A percentile compares a stretch with the other conserved stretches of the same genome.
Evolutionary conservation across 2,888 invertebrate genomes (phyloP).

Genomic region (Reticulitermes lucifugus): DNA sequence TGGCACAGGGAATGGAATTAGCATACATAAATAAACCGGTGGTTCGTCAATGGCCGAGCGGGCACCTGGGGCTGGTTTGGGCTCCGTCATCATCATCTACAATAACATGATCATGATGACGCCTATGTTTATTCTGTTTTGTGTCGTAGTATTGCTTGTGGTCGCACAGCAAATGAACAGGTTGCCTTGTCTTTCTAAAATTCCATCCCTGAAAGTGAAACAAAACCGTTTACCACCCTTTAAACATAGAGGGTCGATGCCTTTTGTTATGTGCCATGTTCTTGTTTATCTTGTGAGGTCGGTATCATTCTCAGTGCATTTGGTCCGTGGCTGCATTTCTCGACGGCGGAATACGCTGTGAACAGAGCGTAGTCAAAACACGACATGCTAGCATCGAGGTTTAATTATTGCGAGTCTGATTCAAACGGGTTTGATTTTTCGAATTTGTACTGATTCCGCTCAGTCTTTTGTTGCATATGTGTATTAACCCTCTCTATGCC

Average conservation of each 20-base stretch:
- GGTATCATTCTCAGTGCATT: neutral
- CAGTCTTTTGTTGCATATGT: too few relatives aligned
- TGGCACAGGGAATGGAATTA: conserved; percentile 38
- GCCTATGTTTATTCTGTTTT: conserved; percentile 33
- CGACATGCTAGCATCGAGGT: too few relatives aligned
- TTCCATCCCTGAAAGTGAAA: neutral
- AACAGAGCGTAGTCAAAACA: neutral
- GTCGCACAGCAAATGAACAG: neutral
- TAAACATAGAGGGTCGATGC: neutral
- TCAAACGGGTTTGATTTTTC: too few relatives aligned
- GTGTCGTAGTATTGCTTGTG: neutral
- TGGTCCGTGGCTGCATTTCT: too few relatives aligned
- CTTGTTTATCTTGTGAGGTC: conserved; percentile 1
- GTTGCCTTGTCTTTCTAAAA: neutral
- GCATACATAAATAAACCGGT: conserved; percentile 47
- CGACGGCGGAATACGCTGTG: neutral
- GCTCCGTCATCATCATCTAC: conserved; percentile 3
- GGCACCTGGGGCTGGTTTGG: conserved; percentile 18
- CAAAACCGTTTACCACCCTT: neutral
- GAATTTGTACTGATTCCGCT: too few relatives aligned
- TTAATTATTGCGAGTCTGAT: too few relatives aligned
- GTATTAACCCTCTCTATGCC: too few relatives aligned
- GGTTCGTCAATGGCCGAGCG: conserved; percentile 38
- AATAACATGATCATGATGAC: conserved; percentile 30
- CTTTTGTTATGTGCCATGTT: neutral